Conservation (phyloP, 2,888 invertebrate genomes). For the Lottia gigantea region DNA sequence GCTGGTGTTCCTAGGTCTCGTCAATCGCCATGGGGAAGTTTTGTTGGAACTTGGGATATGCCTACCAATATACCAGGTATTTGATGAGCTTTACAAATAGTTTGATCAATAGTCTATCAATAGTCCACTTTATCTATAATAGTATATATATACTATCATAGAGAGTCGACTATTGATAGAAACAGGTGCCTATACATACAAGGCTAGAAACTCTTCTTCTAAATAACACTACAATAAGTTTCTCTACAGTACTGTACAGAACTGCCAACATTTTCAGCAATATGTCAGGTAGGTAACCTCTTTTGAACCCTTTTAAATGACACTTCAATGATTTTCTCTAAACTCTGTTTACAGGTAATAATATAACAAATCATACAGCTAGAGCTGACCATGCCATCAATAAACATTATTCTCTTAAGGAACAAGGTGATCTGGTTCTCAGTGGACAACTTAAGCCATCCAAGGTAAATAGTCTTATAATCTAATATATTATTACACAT, state of each 20-base stretch:
- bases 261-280: no score
- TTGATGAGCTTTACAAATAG: not conserved
- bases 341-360: slow-evolving; percentile 43
- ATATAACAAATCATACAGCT: slow-evolving; percentile 50
- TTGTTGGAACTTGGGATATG: slow-evolving; percentile 67
- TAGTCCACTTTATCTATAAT: no score
- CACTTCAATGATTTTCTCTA: not conserved
- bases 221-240: no score
- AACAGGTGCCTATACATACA: no score
- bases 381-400: slow-evolving; percentile 44
- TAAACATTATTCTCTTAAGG: slow-evolving; percentile 42
- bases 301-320: no score
- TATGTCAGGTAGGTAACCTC: no score
- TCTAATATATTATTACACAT: not conserved
- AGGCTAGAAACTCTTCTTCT: no score
- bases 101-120: no score
- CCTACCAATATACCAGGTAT: slow-evolving; percentile 64
- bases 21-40: slow-evolving; percentile 65
- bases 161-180: no score
- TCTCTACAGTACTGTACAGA: no score
- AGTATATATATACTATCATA: no score
- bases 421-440: slow-evolving; percentile 50
- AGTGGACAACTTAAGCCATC: slow-evolving; percentile 50
- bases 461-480: slow-evolving; percentile 36
- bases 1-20: slow-evolving; percentile 53